Evolutionary conservation across 2,888 invertebrate species (phyloP), one percentile per base, ranked within the genome.

Genomic region (Limnephilus rhombicus): DNA sequence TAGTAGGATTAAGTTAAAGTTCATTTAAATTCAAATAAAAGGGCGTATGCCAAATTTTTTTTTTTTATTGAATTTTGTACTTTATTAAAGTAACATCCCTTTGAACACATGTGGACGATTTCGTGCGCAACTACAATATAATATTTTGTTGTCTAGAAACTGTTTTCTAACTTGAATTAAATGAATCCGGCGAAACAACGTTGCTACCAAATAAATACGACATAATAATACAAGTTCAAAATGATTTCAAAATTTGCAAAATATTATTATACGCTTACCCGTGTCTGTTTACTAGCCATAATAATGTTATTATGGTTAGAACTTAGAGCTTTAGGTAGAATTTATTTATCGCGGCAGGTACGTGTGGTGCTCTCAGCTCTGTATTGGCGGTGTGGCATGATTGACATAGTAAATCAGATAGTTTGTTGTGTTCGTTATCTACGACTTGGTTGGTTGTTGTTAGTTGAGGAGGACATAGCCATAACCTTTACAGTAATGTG

Each of bases 401-500:
- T 68, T 68, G 68, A 68, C 68, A 15, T 24, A 15, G 18, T 68
- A 68, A 18, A 68, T 68, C 18, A 7, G 68, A 15, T 9, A 41
- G 15, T 31, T 31, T 31, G 31, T 24, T 18, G 68, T 9, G 7
- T n/a, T 18, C 24, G 7, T 18, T 68, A 18, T 68, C 24, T 5
- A 68, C 24, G 24, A 7, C 9, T 24, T 24, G 68, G n/a, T 68
- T 68, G 24, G 68, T 68, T 7, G 24, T 24, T 24, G 24, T 68
- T 68, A n/a, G 68, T 68, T 7, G 68, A 68, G 24, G 24, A 68
- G 24, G 68, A 24, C 53, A 53, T 53, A 53, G 53, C 80, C 88
- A 80, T 89, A 89, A 88, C 88, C 88, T 89, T 89, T 80, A 12
- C 34, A 24, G 68, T 68, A 9, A 68, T 68, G 68, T 68, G 68